A percentile compares a stretch with the other conserved stretches of the same genome.
Conservation (phyloP, 2,797 vertebrate species). For the Clamator glandarius region DNA sequence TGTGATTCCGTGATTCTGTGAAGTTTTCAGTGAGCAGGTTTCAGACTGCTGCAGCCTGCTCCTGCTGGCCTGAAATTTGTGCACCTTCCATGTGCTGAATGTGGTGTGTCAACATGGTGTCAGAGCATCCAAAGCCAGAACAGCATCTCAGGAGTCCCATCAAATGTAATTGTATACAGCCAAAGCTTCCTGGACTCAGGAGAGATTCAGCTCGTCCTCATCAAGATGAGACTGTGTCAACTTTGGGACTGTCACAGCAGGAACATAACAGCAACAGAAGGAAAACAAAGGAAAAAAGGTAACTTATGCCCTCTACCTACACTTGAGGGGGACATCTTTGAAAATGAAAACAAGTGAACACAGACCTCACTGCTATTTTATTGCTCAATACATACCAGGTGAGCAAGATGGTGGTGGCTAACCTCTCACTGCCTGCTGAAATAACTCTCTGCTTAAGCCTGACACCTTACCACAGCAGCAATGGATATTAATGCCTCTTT, state of each 20-base stretch:
- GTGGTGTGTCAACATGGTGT: not conserved
- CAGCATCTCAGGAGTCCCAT: slow-evolving; percentile 26
- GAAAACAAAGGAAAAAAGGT: not conserved
- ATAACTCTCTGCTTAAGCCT: not conserved
- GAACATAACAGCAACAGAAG: not conserved
- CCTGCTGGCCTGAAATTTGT: not conserved
- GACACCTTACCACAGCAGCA: not conserved
- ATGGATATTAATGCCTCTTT: not conserved
- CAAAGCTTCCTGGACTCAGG: slow-evolving; percentile 30
- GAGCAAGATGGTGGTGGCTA: not conserved
- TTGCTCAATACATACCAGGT: not conserved
- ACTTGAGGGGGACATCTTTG: not conserved
- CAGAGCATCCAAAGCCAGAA: slow-evolving; percentile 8
- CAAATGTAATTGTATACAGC: slow-evolving; percentile 34
- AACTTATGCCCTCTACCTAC: not conserved
- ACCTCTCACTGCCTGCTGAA: not conserved
- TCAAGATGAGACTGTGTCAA: slow-evolving; percentile 30
- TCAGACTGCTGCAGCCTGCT: not conserved
- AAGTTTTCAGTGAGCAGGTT: not conserved
- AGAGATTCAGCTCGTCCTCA: slow-evolving; percentile 32
- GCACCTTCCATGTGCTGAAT: not conserved
- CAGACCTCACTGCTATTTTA: not conserved
- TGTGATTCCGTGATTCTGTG: too few species aligned
- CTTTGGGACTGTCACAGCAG: slow-evolving; percentile 25
- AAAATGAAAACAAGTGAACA: not conserved